Base-by-base conservation (phyloP, 2,797 vertebrate species). In the Sebastes variabilis region DNA sequence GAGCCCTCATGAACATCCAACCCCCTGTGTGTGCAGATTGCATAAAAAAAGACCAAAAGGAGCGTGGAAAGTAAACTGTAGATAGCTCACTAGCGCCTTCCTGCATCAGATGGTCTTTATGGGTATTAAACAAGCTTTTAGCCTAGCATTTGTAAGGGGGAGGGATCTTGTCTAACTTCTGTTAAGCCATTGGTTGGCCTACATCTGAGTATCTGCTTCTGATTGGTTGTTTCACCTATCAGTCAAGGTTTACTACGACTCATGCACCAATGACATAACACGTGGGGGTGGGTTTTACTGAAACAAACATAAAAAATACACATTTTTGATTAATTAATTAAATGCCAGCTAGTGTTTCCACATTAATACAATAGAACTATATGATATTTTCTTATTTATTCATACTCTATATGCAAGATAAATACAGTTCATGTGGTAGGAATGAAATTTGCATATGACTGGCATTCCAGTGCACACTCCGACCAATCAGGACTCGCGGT, bases 391-490 rank as follows among this genome's bases (percentile, higher is more conserved):
- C 69, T 75, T 27, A 24, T 24, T 52, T 69, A 22, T 38, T 46
- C 2, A 13, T 16, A 5, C 66, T 62, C 38, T 62, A 66, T 79
- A 34, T 78, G 74, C 77, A 22, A 79, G 20, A 65, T 20, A 72
- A 82, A 42, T 24, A 38, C 4, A 13, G 67, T 73, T 78, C 72
- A 18, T 36, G 49, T 10, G 58, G 25, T 25, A 24, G 59, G 11
- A 60, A 32, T 20, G 1, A 59, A 54, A 95, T 96, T 96, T 96
- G 93, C 96, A 96, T 97, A 96, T 97, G 95, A 97, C 96, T 96
- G 96, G 93, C 96, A 96, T 96, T 96, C 96, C 96, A 94, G 72
- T 56, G 95, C 95, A 95, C 77, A 74, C 85, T 38, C 16, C 5
- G 73, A 64, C 95, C 95, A 96, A 96, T 96, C 87, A 83, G 79